Evolutionary conservation across 2,797 vertebrate species (phyloP), one percentile per base, ranked within the genome.

Genomic region (Chelmon rostratus): DNA sequence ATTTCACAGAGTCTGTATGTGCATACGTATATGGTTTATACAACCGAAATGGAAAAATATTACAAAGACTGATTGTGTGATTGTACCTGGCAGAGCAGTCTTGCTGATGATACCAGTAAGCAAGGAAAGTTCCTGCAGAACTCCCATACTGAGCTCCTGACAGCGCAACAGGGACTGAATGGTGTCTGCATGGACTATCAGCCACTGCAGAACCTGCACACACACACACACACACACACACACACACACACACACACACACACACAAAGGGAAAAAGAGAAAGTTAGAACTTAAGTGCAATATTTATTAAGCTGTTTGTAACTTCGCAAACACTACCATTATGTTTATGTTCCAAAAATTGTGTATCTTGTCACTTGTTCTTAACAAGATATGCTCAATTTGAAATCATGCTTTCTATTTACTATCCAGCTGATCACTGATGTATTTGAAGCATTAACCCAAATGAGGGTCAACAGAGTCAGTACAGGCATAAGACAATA

Each of bases 71-170:
- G 64, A 40, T 6, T 18, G 23, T 7, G 3, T 58, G 11, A 46
- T 10, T 18, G 23, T 91, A 99, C 98, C 98, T 92, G 98, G 98
- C 81, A 99, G 93, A 64, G 98, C 98, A 0, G 98, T 97, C 91
- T 99, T 99, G 93, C 98, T 99, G 92, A 99, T 98, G 89, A 99
- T 97, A 69, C 97, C 97, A 0, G 97, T 99, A 10, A 99, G 95
- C 76, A 96, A 89, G 33, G 98, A 97, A 77, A 99, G 88, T 72
- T 99, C 97, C 94, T 98, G 97, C 68, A 99, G 85, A 4, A 97
- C 96, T 37, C 97, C 97, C 76, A 94, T 95, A 62, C 96, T 97
- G 54, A 98, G 89, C 58, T 99, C 96, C 85, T 97, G 98, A 92
- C 96, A 97, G 76, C 97, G 96, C 69, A 99, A 87, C 79, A 99